phyloP scores from a whole-genome alignment of 2,113 vertebrate genomes.

The Carettochelys insculpta region DNA sequence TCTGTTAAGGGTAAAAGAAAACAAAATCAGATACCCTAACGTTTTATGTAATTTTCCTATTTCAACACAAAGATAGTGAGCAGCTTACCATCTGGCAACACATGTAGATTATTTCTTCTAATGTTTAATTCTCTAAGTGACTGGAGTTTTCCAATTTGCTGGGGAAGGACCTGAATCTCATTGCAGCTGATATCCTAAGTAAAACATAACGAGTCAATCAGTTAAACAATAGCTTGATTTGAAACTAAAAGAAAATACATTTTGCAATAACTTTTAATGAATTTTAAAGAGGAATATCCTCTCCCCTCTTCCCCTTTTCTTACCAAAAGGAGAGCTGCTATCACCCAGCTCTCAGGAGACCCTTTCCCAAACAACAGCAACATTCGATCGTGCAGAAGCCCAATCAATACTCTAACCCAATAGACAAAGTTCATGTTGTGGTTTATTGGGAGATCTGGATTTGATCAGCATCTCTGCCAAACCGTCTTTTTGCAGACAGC shows the following conservation, averaged over 20 bases:
- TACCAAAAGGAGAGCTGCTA: background rate
- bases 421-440: background rate
- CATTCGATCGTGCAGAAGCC: background rate
- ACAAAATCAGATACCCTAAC: conserved; percentile 27
- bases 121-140: conserved; percentile 95
- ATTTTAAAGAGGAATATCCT: background rate
- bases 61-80: conserved; percentile 21
- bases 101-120: conserved; percentile 95
- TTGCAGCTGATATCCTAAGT: conserved; percentile 96
- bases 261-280: background rate
- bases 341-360: background rate
- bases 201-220: conserved; percentile 54
- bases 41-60: conserved; percentile 6
- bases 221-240: background rate
- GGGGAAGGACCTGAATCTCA: conserved; percentile 95
- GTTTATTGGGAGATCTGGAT: background rate
- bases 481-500: background rate
- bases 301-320: background rate
- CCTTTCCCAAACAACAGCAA: background rate
- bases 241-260: conserved; percentile 16
- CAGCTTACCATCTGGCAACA: conserved; percentile 91
- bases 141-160: conserved; percentile 93
- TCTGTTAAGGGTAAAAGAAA: conserved; percentile 77
- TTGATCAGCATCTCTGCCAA: background rate
- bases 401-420: background rate